Conservation (phyloP, 2,113 vertebrate genomes). For the Nematolebias whitei region DNA sequence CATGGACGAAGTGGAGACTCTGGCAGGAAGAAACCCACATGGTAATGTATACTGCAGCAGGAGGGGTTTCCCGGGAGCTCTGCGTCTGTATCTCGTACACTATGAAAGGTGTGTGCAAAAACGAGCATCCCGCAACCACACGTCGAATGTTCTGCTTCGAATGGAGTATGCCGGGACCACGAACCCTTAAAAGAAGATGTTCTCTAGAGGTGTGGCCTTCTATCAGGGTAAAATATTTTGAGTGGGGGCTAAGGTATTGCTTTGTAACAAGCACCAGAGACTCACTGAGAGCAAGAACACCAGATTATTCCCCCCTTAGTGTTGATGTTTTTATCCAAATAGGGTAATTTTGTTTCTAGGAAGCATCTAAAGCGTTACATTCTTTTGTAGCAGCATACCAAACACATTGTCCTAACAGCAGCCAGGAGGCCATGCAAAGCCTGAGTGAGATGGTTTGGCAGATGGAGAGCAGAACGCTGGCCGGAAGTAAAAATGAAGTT, state of each 20-base stretch:
- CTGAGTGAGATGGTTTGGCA: not conserved
- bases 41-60: no score
- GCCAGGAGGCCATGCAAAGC: not conserved
- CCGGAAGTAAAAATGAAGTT: constrained; percentile 47
- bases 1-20: no score
- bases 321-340: not conserved
- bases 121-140: no score
- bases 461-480: not conserved
- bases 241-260: not conserved
- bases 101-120: no score
- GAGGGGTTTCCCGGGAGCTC: no score
- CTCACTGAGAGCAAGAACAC: not conserved
- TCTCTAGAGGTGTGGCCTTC: not conserved
- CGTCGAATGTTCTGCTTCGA: no score
- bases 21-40: no score
- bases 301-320: not conserved
- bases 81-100: no score
- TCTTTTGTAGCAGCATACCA: not conserved
- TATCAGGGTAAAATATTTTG: not conserved
- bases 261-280: not conserved
- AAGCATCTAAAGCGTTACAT: not conserved
- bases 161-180: no score
- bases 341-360: not conserved
- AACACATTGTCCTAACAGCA: not conserved
- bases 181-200: not conserved